Evolutionary conservation across 64 coral and sea anemone genomes (phyloP), one percentile per base, ranked within the genome.

Genomic region (Trachythela sp.): DNA sequence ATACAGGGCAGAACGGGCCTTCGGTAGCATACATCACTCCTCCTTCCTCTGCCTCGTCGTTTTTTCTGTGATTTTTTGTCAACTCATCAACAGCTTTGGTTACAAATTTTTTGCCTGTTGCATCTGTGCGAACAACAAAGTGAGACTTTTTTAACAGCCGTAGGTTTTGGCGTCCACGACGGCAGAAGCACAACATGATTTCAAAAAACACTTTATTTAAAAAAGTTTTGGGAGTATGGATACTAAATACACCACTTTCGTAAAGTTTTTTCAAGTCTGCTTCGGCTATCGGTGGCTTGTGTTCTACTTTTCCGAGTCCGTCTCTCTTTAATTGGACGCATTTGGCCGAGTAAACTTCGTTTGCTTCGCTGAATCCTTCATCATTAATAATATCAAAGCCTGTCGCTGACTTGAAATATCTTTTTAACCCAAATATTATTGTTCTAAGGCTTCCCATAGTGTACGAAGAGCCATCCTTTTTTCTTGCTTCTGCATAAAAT

Each of bases 311-410:
- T 2, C 75, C 33, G 2, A 37, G 37, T 35, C 84, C 39, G 3
- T 85, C 48, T 49, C 72, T 88, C 39, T 76, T 88, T 13, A 88
- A 38, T 13, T 42, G 67, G 29, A 88, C 60, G 40, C 87, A 88
- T 43, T 8, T 70, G 5, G 64, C 58, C 20, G 64, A 27, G 60
- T 39, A 88, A 88, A 88, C 64, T 71, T 88, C 59, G 87, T 88
- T 88, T 20, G 60, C 87, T 48, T 88, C 87, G 39, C 26, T 88
- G 64, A 76, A 88, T 38, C 39, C 87, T 67, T 70, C 64, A 20
- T 76, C 56, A 64, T 80, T 41, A 15, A 88, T 48, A 40, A 72
- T 45, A 71, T 88, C 87, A 43, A 68, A 42, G 22, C 87, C 87
- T 43, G 22, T 48, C 17, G 59, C 36, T 13, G 48, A 4, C 38